Evolutionary conservation across 2,797 vertebrate genomes (phyloP).

Genomic region (Valencia hispanica): DNA sequence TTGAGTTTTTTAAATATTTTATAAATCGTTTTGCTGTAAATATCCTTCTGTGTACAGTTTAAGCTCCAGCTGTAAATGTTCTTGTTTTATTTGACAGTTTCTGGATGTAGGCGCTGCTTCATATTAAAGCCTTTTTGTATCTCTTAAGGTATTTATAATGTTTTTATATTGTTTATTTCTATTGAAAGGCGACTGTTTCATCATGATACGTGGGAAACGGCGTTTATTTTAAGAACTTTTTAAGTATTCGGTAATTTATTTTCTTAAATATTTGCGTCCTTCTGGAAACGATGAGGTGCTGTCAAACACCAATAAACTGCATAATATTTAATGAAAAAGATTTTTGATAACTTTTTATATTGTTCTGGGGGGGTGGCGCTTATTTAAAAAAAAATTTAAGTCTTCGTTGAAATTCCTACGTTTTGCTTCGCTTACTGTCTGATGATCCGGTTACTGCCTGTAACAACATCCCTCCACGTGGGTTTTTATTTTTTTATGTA

Average conservation of each 20-base stretch:
- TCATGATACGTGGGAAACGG: constrained; percentile 23
- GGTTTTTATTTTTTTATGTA: too few relatives aligned
- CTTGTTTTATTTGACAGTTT: constrained; percentile 58
- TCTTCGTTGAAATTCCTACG: too few relatives aligned
- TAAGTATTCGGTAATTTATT: constrained; percentile 78
- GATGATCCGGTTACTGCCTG: too few relatives aligned
- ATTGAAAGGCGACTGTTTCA: constrained; percentile 37
- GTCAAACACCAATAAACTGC: constrained; percentile 56
- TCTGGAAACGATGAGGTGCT: constrained; percentile 49
- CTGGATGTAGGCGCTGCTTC: constrained; percentile 54
- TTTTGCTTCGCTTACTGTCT: too few relatives aligned
- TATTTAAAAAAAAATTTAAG: too few relatives aligned
- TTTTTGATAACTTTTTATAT: constrained; percentile 2
- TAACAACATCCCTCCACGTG: too few relatives aligned
- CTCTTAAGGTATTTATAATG: constrained; percentile 59
- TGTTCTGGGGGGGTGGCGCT: not conserved
- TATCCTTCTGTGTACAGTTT: constrained; percentile 24
- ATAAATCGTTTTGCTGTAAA: not conserved
- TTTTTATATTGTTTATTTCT: constrained; percentile 22
- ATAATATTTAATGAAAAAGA: constrained; percentile 45
- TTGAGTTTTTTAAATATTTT: not conserved
- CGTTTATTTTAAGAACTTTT: constrained; percentile 50
- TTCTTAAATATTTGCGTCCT: constrained; percentile 68
- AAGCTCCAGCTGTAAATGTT: not conserved
- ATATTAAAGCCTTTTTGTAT: constrained; percentile 30